These are phyloP conservation scores for Eretmochelys imbricata DNA, from an alignment of 2,113 vertebrate species.

Conservation along the genomic window DNA sequence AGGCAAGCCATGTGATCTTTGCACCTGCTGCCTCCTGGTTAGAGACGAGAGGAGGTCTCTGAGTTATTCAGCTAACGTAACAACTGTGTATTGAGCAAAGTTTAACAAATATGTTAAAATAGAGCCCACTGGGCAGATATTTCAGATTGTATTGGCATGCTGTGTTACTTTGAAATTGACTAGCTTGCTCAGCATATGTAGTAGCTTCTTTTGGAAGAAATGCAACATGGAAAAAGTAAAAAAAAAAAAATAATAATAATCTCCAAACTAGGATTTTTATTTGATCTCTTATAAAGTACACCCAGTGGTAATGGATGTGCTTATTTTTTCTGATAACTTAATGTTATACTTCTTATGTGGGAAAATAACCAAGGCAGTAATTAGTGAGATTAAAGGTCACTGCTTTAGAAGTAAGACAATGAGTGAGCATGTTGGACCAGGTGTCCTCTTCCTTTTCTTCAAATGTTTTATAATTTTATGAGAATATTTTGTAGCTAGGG, in stretches of 20 bases:
- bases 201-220: neutral
- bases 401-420: neutral
- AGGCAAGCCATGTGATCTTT: constrained; percentile 31
- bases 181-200: neutral
- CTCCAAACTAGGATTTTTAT: neutral
- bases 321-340: neutral
- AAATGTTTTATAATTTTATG: neutral
- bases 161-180: constrained; percentile 7
- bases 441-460: neutral
- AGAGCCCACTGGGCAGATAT: constrained; percentile 9
- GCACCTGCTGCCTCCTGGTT: constrained; percentile 56
- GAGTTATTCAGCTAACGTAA: constrained; percentile 14
- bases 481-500: neutral
- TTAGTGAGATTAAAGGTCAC: neutral
- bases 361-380: neutral
- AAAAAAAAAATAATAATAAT: neutral
- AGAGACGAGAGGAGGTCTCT: neutral
- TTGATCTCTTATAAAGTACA: neutral
- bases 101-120: constrained; percentile 32
- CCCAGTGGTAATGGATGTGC: neutral
- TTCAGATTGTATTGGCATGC: constrained; percentile 1
- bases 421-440: neutral
- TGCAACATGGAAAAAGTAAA: neutral
- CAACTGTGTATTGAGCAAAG: neutral
- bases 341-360: neutral